Percentiles rank a stretch among this genome's conserved stretches.
Evolutionary conservation across 2,888 invertebrate species (phyloP).

Genomic region (Atrina japonica): DNA sequence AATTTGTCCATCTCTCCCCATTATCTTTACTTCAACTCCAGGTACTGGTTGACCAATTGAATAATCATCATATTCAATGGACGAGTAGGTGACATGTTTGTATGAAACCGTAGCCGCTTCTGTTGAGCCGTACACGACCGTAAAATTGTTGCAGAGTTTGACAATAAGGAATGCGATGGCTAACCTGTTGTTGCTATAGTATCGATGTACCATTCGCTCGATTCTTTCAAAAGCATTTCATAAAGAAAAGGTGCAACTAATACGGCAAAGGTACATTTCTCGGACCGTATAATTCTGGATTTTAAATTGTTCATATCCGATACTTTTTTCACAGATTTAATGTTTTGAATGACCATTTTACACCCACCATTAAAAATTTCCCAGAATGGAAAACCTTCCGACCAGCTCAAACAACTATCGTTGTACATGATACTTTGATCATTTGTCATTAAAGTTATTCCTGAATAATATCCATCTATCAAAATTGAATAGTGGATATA

Average conservation of each 20-base stretch:
- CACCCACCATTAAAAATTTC: background rate
- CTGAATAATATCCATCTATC: too few relatives aligned
- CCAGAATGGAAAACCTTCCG: slow-evolving; percentile 9
- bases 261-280: slow-evolving; percentile 1
- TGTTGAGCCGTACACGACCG: slow-evolving; percentile 10
- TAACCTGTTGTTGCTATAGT: slow-evolving; percentile 6
- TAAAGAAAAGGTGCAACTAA: slow-evolving; percentile 12
- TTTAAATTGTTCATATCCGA: too few relatives aligned
- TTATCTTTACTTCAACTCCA: slow-evolving; percentile 17
- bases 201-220: slow-evolving; percentile 1
- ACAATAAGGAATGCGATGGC: background rate
- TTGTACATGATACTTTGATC: slow-evolving; percentile 1
- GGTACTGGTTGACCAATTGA: slow-evolving; percentile 5
- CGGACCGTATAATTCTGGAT: background rate
- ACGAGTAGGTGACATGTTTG: too few relatives aligned
- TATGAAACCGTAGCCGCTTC: background rate
- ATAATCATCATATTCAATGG: background rate
- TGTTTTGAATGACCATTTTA: background rate
- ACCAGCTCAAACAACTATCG: slow-evolving; percentile 23
- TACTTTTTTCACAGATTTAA: too few relatives aligned
- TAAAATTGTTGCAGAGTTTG: background rate
- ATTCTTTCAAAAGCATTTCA: slow-evolving; percentile 5
- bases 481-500: background rate
- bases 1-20: slow-evolving; percentile 7
- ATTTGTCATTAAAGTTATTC: background rate